Conservation (phyloP, 2,113 vertebrate genomes). For the Cyanoramphus novaezelandiae region DNA sequence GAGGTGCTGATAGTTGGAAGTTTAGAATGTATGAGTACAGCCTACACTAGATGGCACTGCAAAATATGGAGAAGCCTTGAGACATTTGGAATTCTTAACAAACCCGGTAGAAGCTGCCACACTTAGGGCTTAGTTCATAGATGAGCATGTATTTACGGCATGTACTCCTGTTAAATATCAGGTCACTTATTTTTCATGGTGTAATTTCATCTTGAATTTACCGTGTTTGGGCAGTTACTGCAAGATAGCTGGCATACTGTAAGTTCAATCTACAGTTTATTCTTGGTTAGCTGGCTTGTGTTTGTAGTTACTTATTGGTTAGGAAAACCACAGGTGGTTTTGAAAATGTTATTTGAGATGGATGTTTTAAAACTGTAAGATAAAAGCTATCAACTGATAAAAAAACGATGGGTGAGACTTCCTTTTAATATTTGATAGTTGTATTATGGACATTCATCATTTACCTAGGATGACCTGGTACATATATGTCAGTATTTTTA, state of each 20-base stretch:
- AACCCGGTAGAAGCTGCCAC: background rate
- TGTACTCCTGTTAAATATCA: background rate
- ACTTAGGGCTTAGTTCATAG: background rate
- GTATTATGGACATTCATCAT: background rate
- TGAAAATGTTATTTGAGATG: background rate
- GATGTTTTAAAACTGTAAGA: background rate
- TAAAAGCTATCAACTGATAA: background rate
- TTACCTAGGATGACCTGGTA: background rate
- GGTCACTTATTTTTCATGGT: background rate
- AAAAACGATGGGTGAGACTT: background rate
- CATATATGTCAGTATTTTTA: background rate
- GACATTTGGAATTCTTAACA: background rate
- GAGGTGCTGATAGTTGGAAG: background rate
- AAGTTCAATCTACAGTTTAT: background rate
- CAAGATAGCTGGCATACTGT: background rate
- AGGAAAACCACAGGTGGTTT: background rate
- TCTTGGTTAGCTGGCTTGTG: background rate
- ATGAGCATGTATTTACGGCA: background rate
- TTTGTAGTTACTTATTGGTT: background rate
- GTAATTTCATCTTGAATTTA: background rate
- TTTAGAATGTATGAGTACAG: background rate
- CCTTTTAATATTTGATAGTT: background rate
- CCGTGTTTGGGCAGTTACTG: background rate
- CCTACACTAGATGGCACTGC: conserved; percentile 76
- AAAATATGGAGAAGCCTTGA: conserved; percentile 29